These are phyloP conservation scores for Orestias chungarensis DNA, from an alignment of 2,797 vertebrate genomes.

Conservation along the genomic window DNA sequence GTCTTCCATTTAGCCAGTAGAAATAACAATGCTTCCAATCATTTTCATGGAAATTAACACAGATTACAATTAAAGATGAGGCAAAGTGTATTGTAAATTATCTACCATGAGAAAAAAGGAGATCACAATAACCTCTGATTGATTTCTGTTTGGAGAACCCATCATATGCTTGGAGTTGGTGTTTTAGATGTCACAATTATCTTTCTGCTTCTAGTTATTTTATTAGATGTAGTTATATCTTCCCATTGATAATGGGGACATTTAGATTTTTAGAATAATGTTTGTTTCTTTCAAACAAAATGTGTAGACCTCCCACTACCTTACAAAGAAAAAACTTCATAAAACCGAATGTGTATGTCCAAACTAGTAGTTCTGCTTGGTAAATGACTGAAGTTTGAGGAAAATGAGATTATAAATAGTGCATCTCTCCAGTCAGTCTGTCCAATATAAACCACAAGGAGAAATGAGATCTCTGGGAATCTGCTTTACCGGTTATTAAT, in stretches of 20 bases:
- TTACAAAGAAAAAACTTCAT: neutral
- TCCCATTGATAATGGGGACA: neutral
- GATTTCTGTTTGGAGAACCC: too few species aligned
- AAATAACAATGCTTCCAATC: neutral
- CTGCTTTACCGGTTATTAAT: conserved; percentile 26
- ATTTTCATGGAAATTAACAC: too few species aligned
- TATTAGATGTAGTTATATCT: too few species aligned
- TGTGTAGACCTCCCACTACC: neutral
- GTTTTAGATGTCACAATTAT: neutral
- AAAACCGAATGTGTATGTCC: conserved; percentile 2
- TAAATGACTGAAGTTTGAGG: conserved; percentile 9
- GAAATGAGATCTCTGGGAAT: conserved; percentile 28
- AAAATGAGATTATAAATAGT: conserved; percentile 29
- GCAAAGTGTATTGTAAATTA: too few species aligned
- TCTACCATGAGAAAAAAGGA: too few species aligned
- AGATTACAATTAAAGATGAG: too few species aligned
- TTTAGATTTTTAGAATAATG: neutral
- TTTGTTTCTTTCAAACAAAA: neutral
- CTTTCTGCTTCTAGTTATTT: neutral
- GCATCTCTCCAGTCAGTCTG: conserved; percentile 25
- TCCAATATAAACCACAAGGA: conserved; percentile 21
- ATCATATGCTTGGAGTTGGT: neutral
- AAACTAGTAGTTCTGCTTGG: conserved; percentile 12
- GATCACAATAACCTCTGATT: too few species aligned
- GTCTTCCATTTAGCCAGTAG: neutral